Evolutionary conservation across 2,113 vertebrate species (phyloP), one percentile per base, ranked within the genome.

Genomic region (Ascaphus truei): DNA sequence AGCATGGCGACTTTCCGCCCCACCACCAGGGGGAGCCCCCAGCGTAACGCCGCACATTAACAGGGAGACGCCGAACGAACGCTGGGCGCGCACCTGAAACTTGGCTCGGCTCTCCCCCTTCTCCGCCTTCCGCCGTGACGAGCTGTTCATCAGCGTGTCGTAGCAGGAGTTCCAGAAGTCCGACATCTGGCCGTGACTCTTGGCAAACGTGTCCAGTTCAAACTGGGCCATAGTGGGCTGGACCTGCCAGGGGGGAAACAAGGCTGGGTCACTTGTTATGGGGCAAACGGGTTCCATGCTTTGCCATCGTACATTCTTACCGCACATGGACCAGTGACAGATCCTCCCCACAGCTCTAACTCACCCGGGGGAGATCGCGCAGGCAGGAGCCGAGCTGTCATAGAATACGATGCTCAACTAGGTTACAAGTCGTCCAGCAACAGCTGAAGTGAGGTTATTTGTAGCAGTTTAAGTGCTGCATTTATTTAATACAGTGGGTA

Each of bases 81-180:
- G n/a, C n/a, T n/a, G n/a, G n/a, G n/a, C n/a, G n/a, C n/a, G n/a
- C n/a, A 99, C 96, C 94, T 98, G 93, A 81, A 98, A 98, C 73
- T 89, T 83, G 56, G 76, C 83, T 34, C 86, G 81, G 80, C 91
- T 92, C 51, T 90, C 85, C 0, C 83, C 80, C 30, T 82, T 81
- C 58, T 98, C 94, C 53, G 86, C 88, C 76, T 95, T 93, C 3
- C 86, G 75, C 31, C 77, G 87, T 61, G 89, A 86, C 0, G 90
- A 89, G 0, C 91, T 93, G 83, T 92, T 97, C 96, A 99, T 98
- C 59, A 99, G 86, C 43, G 89, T 90, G 2, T 99, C 97, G 0
- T 96, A 99, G 69, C 96, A 98, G 23, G 95, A 91, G 3, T 99
- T 99, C 97, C 97, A 99, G 84, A 99, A 99, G 50, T 91, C 92